phyloP scores from a whole-genome alignment of 2,888 invertebrate species.

The Saturnia japonica region DNA sequence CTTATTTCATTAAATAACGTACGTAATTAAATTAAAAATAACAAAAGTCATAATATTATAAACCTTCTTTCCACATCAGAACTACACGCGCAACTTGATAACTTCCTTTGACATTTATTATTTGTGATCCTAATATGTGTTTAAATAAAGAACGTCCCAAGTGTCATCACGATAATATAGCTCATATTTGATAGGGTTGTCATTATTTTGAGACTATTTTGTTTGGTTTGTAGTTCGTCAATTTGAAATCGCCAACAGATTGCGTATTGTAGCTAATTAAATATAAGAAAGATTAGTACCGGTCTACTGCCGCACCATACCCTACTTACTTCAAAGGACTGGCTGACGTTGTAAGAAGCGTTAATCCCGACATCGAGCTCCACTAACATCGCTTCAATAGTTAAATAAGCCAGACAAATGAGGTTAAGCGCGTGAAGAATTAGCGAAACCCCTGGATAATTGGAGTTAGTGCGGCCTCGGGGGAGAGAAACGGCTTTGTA shows the following conservation, averaged over 20 bases:
- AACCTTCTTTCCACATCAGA: too few relatives aligned
- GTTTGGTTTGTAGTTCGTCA: too few relatives aligned
- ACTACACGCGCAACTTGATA: too few relatives aligned
- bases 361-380: conserved; percentile 16
- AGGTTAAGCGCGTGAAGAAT: conserved; percentile 62
- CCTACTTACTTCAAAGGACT: not conserved
- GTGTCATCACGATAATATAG: too few relatives aligned
- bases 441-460: conserved; percentile 60
- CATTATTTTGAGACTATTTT: too few relatives aligned
- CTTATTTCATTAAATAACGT: too few relatives aligned
- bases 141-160: too few relatives aligned
- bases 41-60: too few relatives aligned
- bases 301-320: not conserved
- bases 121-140: too few relatives aligned
- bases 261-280: not conserved
- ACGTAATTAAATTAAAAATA: too few relatives aligned
- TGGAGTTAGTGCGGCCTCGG: conserved; percentile 42
- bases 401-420: conserved; percentile 68
- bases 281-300: conserved; percentile 6
- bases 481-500: conserved; percentile 25
- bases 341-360: conserved; percentile 15
- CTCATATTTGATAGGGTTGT: too few relatives aligned
- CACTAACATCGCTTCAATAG: conserved; percentile 33
- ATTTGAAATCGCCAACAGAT: not conserved
- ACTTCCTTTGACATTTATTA: too few relatives aligned